Evolutionary conservation across 2,797 vertebrate species (phyloP).

Genomic region (Mormyrus hasselquistii): DNA sequence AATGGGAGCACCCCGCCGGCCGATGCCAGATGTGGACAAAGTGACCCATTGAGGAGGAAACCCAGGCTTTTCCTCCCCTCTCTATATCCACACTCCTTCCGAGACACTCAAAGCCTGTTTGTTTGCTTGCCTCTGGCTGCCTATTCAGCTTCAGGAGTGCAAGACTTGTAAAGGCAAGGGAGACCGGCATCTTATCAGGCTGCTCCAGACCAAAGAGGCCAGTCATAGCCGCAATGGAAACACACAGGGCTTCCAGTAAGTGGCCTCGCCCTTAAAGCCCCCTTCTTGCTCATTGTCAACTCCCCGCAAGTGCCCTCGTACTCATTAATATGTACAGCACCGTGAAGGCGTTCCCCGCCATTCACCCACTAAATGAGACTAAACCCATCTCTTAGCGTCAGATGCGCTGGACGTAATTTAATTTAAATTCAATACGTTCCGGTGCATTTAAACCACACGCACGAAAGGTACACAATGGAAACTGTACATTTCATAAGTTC

Average conservation of each 20-base stretch:
- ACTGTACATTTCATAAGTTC: background rate
- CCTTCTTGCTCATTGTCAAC: slow-evolving; percentile 44
- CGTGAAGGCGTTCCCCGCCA: slow-evolving; percentile 32
- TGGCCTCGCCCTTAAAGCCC: slow-evolving; percentile 70
- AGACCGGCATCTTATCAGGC: slow-evolving; percentile 87
- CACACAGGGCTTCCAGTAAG: slow-evolving; percentile 69
- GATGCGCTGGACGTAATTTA: slow-evolving; percentile 15
- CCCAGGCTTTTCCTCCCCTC: slow-evolving; percentile 59
- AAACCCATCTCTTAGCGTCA: background rate
- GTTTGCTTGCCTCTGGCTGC: slow-evolving; percentile 66
- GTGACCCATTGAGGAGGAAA: slow-evolving; percentile 63
- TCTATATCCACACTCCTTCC: slow-evolving; percentile 60
- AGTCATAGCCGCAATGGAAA: slow-evolving; percentile 75
- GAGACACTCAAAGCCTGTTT: slow-evolving; percentile 56
- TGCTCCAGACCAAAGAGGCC: slow-evolving; percentile 74
- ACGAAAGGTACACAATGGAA: background rate
- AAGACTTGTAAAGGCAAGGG: slow-evolving; percentile 57
- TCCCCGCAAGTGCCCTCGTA: slow-evolving; percentile 24
- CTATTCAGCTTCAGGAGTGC: slow-evolving; percentile 63
- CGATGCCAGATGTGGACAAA: slow-evolving; percentile 63
- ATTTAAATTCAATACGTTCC: slow-evolving; percentile 16
- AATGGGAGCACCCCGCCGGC: slow-evolving; percentile 60
- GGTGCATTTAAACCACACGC: too few species aligned
- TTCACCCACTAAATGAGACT: slow-evolving; percentile 24
- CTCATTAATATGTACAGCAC: slow-evolving; percentile 33